Evolutionary conservation across 53 echinoderm and acorn worm genomes (phyloP).

Genomic region (Henricia sp.): DNA sequence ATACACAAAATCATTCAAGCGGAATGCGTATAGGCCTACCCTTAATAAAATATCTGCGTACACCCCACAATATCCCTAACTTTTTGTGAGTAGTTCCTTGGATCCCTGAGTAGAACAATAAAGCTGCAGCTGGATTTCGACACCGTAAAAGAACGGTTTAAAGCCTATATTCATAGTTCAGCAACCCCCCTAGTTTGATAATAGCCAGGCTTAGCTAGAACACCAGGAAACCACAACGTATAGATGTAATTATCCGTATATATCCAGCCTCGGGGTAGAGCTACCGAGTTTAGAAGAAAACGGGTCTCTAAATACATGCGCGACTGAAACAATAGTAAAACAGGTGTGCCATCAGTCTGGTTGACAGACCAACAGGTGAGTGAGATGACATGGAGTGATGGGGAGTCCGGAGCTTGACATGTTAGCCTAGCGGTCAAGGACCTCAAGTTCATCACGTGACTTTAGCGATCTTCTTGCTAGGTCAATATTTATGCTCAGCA

Average conservation of each 20-base stretch:
- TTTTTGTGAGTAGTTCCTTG: no score
- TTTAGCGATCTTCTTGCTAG: neutral
- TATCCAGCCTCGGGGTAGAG: slow-evolving; percentile 27
- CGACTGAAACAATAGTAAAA: slow-evolving; percentile 55
- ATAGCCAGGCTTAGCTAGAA: slow-evolving; percentile 2
- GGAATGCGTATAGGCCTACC: no score
- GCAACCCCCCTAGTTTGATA: neutral
- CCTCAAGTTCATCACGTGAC: slow-evolving; percentile 38
- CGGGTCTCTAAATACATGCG: slow-evolving; percentile 46
- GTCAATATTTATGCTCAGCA: neutral
- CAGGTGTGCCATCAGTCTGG: slow-evolving; percentile 55
- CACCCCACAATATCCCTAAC: no score
- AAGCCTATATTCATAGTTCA: neutral
- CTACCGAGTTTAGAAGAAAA: slow-evolving; percentile 33
- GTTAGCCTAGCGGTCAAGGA: slow-evolving; percentile 53
- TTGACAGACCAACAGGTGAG: slow-evolving; percentile 61
- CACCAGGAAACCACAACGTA: slow-evolving; percentile 27
- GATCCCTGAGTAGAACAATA: no score
- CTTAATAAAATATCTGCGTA: no score
- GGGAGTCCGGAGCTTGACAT: slow-evolving; percentile 36
- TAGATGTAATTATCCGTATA: slow-evolving; percentile 43
- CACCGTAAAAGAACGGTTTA: no score
- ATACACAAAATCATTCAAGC: no score
- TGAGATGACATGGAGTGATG: neutral
- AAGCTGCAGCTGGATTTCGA: no score